A percentile compares a stretch with the other conserved stretches of the same genome.
These are phyloP conservation scores for Thyatira batis DNA, from an alignment of 2,888 invertebrate species.

Conservation along the genomic window DNA sequence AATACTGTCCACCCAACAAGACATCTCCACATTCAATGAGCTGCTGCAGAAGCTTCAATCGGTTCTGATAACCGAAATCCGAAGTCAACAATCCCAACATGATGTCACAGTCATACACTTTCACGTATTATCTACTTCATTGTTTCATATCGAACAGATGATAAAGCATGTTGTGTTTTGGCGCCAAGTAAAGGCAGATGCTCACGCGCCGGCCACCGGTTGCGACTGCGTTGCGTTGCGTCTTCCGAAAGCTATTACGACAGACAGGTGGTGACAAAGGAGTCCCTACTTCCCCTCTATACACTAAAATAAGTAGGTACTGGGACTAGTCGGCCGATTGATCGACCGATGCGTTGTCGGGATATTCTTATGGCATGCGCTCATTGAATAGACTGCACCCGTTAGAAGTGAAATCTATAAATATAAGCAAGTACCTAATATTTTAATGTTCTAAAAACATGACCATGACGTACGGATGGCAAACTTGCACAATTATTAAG, in stretches of 20 bases:
- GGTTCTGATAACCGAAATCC: conserved; percentile 71
- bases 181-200: conserved; percentile 73
- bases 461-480: conserved; percentile 9
- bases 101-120: conserved; percentile 25
- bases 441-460: conserved; percentile 20
- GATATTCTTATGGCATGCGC: conserved; percentile 18
- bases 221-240: conserved; percentile 50
- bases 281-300: conserved; percentile 70
- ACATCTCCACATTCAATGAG: conserved; percentile 74
- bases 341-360: conserved; percentile 27
- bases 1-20: conserved; percentile 58
- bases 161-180: conserved; percentile 40
- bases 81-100: conserved; percentile 73
- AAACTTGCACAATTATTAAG: background rate
- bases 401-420: background rate
- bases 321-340: conserved; percentile 40
- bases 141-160: background rate
- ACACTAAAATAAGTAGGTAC: conserved; percentile 19
- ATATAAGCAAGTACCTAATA: background rate
- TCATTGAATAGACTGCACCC: background rate
- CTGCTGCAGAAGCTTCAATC: conserved; percentile 67
- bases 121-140: conserved; percentile 7
- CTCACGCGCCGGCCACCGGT: conserved; percentile 57
- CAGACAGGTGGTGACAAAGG: conserved; percentile 77
- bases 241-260: conserved; percentile 76